Conservation (phyloP, 2,888 invertebrate species). For the Napeogenes sylphis region DNA sequence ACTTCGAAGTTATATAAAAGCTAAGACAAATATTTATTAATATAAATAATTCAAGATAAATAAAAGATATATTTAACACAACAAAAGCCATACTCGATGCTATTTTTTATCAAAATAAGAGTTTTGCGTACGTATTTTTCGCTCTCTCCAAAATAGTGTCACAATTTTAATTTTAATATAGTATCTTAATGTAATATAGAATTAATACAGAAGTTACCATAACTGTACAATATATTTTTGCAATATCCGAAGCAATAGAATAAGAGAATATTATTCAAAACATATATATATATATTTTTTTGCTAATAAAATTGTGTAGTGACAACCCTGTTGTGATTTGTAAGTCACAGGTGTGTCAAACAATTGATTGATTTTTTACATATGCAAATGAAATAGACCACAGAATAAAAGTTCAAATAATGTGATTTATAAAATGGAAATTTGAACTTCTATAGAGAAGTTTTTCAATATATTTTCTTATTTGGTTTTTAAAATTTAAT, state of each 20-base stretch:
- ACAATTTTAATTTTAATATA: constrained; percentile 32
- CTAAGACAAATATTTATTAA: neutral
- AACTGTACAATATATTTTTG: constrained; percentile 59
- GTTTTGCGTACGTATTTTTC: constrained; percentile 22
- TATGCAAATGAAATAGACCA: too few relatives aligned
- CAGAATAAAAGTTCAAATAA: constrained; percentile 28
- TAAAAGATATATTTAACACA: constrained; percentile 9
- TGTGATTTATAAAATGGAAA: constrained; percentile 20
- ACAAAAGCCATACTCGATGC: constrained; percentile 53
- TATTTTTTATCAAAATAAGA: constrained; percentile 35
- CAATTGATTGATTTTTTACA: neutral
- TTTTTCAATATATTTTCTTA: neutral
- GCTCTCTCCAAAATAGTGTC: constrained; percentile 34
- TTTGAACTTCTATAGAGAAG: neutral
- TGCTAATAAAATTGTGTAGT: too few relatives aligned
- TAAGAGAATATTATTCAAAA: neutral
- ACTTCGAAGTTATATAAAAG: too few relatives aligned
- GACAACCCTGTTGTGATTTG: neutral
- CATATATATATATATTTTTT: neutral
- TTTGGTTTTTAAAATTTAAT: too few relatives aligned
- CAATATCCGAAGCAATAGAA: constrained; percentile 5
- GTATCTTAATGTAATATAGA: constrained; percentile 46
- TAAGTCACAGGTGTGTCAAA: neutral
- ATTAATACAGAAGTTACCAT: constrained; percentile 67
- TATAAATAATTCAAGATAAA: constrained; percentile 38